Evolutionary conservation across 2,113 vertebrate species (phyloP).

Genomic region (Labrus mixtus): DNA sequence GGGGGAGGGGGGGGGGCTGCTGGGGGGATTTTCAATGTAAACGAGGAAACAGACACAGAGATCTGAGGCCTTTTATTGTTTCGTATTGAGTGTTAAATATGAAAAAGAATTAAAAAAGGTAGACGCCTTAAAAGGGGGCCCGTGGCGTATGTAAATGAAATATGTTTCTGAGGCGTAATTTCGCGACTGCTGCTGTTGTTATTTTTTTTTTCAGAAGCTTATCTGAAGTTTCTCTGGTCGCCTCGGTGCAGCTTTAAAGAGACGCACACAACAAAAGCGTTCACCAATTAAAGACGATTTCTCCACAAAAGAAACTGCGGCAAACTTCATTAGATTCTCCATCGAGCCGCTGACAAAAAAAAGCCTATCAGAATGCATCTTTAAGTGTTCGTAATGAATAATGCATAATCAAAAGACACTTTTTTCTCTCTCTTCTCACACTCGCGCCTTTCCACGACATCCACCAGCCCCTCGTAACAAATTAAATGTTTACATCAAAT

Average conservation of each 20-base stretch:
- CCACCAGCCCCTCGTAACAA: constrained; percentile 60
- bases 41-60: constrained; percentile 74
- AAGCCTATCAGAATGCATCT: constrained; percentile 70
- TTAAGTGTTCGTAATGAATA: constrained; percentile 68
- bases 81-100: constrained; percentile 76
- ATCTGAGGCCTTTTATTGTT: constrained; percentile 80
- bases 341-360: constrained; percentile 75
- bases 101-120: constrained; percentile 80
- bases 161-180: constrained; percentile 74
- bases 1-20: background rate
- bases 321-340: constrained; percentile 82
- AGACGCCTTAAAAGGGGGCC: constrained; percentile 73
- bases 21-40: constrained; percentile 60
- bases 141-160: constrained; percentile 77
- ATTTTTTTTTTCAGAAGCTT: constrained; percentile 70
- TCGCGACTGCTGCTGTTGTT: constrained; percentile 75
- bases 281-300: constrained; percentile 83
- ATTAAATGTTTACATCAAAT: constrained; percentile 79
- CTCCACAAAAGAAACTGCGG: constrained; percentile 79
- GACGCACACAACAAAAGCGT: constrained; percentile 74
- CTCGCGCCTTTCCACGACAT: constrained; percentile 53
- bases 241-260: constrained; percentile 73
- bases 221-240: constrained; percentile 75
- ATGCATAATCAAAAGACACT: constrained; percentile 70
- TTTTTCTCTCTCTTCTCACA: constrained; percentile 27